Evolutionary conservation across 2,888 invertebrate species (phyloP).

Genomic region (Thyatira batis): DNA sequence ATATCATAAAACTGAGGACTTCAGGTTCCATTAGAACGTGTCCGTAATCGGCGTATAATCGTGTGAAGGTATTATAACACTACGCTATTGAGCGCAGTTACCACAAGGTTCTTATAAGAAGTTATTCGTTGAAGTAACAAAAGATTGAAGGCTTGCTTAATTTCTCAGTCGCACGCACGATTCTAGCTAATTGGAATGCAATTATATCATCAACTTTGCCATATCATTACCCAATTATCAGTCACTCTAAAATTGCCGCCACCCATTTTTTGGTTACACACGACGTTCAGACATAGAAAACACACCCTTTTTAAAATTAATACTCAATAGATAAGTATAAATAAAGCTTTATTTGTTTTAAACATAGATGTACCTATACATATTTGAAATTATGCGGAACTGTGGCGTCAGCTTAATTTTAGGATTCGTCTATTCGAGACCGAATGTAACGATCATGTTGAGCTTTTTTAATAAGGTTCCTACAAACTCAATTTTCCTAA

Average conservation of each 20-base stretch:
- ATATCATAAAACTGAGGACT: slow-evolving; percentile 28
- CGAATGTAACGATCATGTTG: neutral
- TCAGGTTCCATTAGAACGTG: slow-evolving; percentile 55
- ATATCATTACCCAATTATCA: slow-evolving; percentile 48
- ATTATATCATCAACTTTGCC: slow-evolving; percentile 58
- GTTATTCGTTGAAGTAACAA: slow-evolving; percentile 70
- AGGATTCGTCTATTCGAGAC: neutral
- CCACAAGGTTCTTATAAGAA: slow-evolving; percentile 73
- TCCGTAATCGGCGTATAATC: slow-evolving; percentile 59
- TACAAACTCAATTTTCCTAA: no score
- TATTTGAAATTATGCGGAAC: neutral
- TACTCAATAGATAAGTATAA: neutral
- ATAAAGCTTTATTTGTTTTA: neutral
- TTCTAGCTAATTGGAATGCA: slow-evolving; percentile 59
- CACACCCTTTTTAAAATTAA: neutral
- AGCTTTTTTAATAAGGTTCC: neutral
- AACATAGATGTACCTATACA: neutral
- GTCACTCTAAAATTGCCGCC: slow-evolving; percentile 15
- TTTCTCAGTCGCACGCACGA: slow-evolving; percentile 76
- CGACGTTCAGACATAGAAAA: neutral
- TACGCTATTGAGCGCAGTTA: slow-evolving; percentile 62
- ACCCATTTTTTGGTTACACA: slow-evolving; percentile 12
- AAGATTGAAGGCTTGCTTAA: slow-evolving; percentile 75
- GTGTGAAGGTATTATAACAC: slow-evolving; percentile 71
- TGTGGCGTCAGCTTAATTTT: neutral